Evolutionary conservation across 2,797 vertebrate genomes (phyloP).

Genomic region (Nyctibius grandis): DNA sequence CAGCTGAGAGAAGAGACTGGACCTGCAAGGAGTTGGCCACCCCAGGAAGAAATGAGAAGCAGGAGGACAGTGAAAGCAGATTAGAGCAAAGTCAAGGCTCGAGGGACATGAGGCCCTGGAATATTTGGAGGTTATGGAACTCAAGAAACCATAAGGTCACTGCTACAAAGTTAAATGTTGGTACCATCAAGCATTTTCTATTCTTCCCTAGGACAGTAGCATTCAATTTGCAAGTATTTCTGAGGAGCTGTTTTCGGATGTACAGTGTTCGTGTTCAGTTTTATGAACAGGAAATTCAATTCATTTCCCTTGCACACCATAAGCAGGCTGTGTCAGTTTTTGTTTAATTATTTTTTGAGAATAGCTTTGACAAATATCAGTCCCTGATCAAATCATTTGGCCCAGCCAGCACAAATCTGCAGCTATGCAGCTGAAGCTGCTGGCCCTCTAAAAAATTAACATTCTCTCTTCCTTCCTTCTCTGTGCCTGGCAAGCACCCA

Average conservation of each 20-base stretch:
- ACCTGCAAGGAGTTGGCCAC: not conserved
- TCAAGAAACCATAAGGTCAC: not conserved
- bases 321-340: not conserved
- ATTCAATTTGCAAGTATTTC: not conserved
- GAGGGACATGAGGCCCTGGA: not conserved
- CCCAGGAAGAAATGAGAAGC: not conserved
- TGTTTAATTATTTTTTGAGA: not conserved
- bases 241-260: too few species aligned
- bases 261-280: not conserved
- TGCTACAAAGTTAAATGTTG: not conserved
- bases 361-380: not conserved
- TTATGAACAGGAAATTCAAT: not conserved
- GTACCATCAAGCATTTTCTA: not conserved
- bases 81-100: not conserved
- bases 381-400: not conserved
- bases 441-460: not conserved
- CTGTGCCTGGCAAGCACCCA: not conserved
- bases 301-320: not conserved
- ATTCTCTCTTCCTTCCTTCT: not conserved
- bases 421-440: not conserved
- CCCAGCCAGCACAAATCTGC: not conserved
- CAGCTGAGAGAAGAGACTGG: not conserved
- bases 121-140: not conserved
- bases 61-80: not conserved
- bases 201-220: not conserved